Base-by-base conservation (phyloP, 1,140 invertebrate genomes). In the Diachasma alloeum region DNA sequence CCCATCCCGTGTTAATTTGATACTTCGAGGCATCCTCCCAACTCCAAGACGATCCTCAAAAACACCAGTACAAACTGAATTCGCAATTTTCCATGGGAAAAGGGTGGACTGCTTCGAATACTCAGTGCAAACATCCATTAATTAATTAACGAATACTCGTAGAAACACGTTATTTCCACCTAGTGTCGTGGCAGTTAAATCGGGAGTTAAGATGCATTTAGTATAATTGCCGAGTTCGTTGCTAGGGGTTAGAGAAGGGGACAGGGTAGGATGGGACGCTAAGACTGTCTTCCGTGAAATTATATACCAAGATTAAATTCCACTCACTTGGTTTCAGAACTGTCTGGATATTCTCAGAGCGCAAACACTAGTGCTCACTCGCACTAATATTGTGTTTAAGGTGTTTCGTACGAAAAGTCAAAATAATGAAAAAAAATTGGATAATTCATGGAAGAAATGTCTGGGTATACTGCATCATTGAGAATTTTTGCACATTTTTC, bases 121-220 rank as follows among this genome's bases (percentile, higher is more conserved):
- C 24, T 63, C 46, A 70, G 76, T 70, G 76, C 75, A 78, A 80
- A 78, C 76, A 80, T 17, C 36, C 67, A 78, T 80, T 76, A 78
- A 80, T 80, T 80, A 80, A 78, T 76, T 80, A 80, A 78, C 53
- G 68, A 72, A 56, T 70, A 26, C 53, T 70, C 56, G 31, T 31
- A 13, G 22, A 63, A 59, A 39, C 53, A 63, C 68, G 59, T 76
- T 80, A 78, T 76, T 80, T 66, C 48, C 26, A 68, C 26, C 26
- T 48, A 22, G 73, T 48, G 73, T 75, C 73, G 56, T 39, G 66
- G 31, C n/a, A 74, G 59, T 63, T 63, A 76, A 73, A 70, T 66
- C 15, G 67, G 66, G 72, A 74, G 53, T 79, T 77, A 73, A 77
- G 71, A 66, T 59, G 68, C 78, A 79, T 79, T 79, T 79, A 77